Base-by-base conservation (phyloP, 2,888 invertebrate species). In the Phymatocera aterrima region DNA sequence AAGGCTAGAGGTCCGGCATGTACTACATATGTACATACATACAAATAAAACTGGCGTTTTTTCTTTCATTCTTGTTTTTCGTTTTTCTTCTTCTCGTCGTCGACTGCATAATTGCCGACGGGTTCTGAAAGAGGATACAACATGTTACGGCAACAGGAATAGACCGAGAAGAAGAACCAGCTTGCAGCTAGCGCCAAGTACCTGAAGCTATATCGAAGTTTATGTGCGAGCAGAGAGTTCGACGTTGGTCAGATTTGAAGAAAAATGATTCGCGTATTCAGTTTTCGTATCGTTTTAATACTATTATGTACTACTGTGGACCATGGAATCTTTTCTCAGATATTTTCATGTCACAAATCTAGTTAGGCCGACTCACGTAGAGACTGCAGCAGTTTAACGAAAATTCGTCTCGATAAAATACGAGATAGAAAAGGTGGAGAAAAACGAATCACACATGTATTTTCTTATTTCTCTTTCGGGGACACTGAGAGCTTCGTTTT, bases 261-360 rank as follows among this genome's bases (percentile, higher is more conserved):
- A 6, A 31, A n/a, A 46, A 43, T 68, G 12, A 68, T 43, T 46
- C 68, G 28, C 48, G 51, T 68, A 72, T 72, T 72, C 72, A 72
- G 72, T n/a, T n/a, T n/a, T n/a, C n/a, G 72, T 21, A 31, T 72
- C 51, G 72, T 34, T 2, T 48, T 34, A 3, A 8, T 48, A n/a
- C 70, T 51, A n/a, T 60, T 28, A 24, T 28, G 12, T 6, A 51
- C 51, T n/a, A 51, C 60, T 5, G 15, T 37, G 37, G 15, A 15
- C 34, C 3, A 28, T 21, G n/a, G 3, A 6, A 18, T 3, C 34
- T n/a, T 37, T 64, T 34, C 34, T 37, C 37, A 28, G 6, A 64
- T 21, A 60, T 64, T 64, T 64, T 18, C 34, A 64, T 31, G 34
- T 24, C 18, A 34, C 37, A 64, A n/a, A 34, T 34, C 57, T 28